Evolutionary conservation across 2,113 vertebrate species (phyloP), one percentile per base, ranked within the genome.

Genomic region (Gadus chalcogrammus): DNA sequence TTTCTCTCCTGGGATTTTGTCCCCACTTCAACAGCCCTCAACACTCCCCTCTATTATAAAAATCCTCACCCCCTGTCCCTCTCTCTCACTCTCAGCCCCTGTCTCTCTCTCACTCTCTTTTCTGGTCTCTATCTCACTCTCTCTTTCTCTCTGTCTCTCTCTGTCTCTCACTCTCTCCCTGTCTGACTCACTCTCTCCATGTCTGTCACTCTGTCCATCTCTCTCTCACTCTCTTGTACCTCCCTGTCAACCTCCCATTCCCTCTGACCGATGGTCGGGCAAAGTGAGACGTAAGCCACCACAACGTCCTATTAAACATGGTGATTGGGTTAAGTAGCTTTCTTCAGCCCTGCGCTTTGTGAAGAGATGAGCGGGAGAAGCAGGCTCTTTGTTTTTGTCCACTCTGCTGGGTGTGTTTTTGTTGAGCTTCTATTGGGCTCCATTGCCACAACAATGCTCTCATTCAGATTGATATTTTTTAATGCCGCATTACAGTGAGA

Each of bases 261-360:
- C 86, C 81, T 83, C 75, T 88, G 91, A 89, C 92, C 91, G 91
- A 95, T 93, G 92, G 93, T 88, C 87, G 88, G 90, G 87, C 89
- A 82, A 89, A 90, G 89, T 92, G 90, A 84, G 88, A 80, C 70
- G 69, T 74, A 81, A 90, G 31, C 31, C 31, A 35, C 81, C 85
- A 79, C 87, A 85, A 87, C 60, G 28, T 89, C 92, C 93, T 93
- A 89, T 95, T 90, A 93, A 92, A 93, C 90, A 92, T 80, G 73
- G 85, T 90, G 90, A 84, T 91, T 88, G 76, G 91, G 92, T 90
- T 84, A 67, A 82, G 85, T 53, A 64, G 82, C 18, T 17, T 71
- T 70, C 62, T 74, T 72, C 75, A 80, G 78, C 67, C 35, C 74
- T 12, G 69, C 31, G 42, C 27, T 84, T 81, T 82, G 59, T 77